These are phyloP conservation scores for Sogatella furcifera DNA, from an alignment of 1,140 invertebrate species.

Conservation along the genomic window DNA sequence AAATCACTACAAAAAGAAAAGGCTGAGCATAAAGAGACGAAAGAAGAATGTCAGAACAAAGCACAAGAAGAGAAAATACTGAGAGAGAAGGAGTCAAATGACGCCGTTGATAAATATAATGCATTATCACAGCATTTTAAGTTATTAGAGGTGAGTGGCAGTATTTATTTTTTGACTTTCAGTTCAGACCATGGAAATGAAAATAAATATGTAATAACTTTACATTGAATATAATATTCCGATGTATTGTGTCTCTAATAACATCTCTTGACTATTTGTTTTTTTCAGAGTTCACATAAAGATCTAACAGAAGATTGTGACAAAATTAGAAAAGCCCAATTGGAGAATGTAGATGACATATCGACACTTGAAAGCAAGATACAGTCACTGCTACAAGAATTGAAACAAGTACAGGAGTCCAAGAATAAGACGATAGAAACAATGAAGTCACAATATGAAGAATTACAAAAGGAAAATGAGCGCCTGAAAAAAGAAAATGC, in stretches of 20 bases:
- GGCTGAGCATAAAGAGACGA: conserved; percentile 34
- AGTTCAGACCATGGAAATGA: too few species aligned
- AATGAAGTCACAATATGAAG: neutral
- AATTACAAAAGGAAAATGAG: neutral
- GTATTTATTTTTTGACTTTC: too few species aligned
- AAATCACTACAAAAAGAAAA: conserved; percentile 41
- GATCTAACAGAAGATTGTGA: conserved; percentile 12
- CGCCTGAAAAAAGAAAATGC: neutral
- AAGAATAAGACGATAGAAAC: conserved; percentile 10
- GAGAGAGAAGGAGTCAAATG: conserved; percentile 36
- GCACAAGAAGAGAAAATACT: conserved; percentile 35
- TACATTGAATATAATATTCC: too few species aligned
- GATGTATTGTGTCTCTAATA: too few species aligned
- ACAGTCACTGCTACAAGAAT: conserved; percentile 2
- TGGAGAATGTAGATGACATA: conserved; percentile 6
- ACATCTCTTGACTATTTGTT: conserved; percentile 17
- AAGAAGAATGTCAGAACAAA: conserved; percentile 36
- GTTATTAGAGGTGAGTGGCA: conserved; percentile 27
- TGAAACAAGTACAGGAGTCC: neutral
- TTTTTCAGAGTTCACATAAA: conserved; percentile 22
- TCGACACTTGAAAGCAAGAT: conserved; percentile 5
- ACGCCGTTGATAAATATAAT: conserved; percentile 36
- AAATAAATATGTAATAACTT: too few species aligned
- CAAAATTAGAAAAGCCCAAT: conserved; percentile 9
- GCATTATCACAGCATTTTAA: conserved; percentile 37